A percentile compares a stretch with the other conserved stretches of the same genome.
phyloP scores from a whole-genome alignment of 1,140 invertebrate species.

The Neotoxoptera formosana region DNA sequence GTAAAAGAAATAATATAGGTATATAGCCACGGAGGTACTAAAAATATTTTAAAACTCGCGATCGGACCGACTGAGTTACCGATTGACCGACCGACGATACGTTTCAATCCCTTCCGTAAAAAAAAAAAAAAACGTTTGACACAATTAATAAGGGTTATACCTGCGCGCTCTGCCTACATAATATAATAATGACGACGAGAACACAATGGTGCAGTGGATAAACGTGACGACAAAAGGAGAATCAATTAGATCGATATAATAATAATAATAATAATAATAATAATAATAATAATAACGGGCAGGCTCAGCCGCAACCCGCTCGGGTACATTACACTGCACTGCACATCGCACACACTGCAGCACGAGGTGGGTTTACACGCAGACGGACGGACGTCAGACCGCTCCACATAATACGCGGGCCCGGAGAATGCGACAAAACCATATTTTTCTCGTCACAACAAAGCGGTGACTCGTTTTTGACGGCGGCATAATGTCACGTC shows the following conservation, averaged over 20 bases:
- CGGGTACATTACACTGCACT: background rate
- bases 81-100: background rate
- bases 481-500: background rate
- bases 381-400: background rate
- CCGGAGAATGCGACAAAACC: background rate
- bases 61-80: no score
- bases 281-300: no score
- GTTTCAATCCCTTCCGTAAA: background rate
- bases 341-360: no score
- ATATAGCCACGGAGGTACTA: background rate
- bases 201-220: background rate
- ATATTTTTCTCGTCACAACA: background rate
- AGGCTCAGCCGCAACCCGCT: background rate
- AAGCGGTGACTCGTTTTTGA: background rate
- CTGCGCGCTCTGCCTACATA: background rate
- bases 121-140: background rate
- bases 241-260: background rate
- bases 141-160: constrained; percentile 7
- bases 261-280: no score
- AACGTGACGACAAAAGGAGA: background rate
- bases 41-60: background rate
- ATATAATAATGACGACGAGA: no score
- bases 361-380: background rate
- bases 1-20: background rate
- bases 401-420: no score